These are phyloP conservation scores for Leptonema lineaticorne DNA, from an alignment of 1,140 invertebrate species.

Conservation along the genomic window DNA sequence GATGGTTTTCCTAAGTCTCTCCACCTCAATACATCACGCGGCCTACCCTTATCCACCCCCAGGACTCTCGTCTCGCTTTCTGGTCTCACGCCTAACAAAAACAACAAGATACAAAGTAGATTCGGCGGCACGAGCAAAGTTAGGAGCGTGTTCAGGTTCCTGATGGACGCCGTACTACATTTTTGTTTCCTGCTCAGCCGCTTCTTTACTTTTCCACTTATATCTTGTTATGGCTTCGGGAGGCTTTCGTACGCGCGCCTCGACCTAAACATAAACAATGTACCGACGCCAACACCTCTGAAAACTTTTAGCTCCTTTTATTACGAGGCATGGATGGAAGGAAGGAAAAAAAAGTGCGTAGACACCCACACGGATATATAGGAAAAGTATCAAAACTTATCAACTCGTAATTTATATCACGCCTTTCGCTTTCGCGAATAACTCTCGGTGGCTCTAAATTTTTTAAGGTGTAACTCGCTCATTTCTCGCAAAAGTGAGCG, in stretches of 20 bases:
- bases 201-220: constrained; percentile 40
- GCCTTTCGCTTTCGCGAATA: constrained; percentile 16
- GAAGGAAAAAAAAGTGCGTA: neutral
- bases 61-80: constrained; percentile 15
- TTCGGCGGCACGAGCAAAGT: constrained; percentile 39
- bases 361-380: neutral
- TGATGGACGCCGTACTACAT: constrained; percentile 36
- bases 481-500: neutral
- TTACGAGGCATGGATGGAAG: constrained; percentile 17
- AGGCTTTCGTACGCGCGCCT: constrained; percentile 33
- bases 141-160: constrained; percentile 38
- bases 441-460: neutral
- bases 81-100: constrained; percentile 32
- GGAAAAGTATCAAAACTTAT: constrained; percentile 25
- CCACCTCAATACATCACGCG: neutral
- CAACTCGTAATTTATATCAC: constrained; percentile 29
- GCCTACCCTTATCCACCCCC: neutral
- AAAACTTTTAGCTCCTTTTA: constrained; percentile 36
- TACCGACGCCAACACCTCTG: constrained; percentile 29
- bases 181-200: constrained; percentile 26
- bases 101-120: constrained; percentile 41
- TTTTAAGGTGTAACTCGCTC: neutral
- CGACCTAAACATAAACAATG: constrained; percentile 37
- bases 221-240: constrained; percentile 39
- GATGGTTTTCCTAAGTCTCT: too few species aligned